phyloP scores from a whole-genome alignment of 2,113 vertebrate genomes.

The Cairina moschata region DNA sequence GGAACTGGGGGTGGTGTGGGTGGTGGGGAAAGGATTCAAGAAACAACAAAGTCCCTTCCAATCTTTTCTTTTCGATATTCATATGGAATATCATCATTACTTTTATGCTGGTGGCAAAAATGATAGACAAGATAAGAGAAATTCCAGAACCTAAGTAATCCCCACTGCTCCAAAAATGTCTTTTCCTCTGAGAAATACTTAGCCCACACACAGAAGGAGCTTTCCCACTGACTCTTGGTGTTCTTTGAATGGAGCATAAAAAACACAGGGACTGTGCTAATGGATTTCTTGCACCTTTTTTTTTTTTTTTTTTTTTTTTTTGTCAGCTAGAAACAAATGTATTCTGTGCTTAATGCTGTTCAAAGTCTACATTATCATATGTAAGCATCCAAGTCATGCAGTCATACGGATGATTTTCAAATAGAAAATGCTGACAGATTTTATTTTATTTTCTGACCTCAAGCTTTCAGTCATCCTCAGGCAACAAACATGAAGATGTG shows the following conservation, averaged over 20 bases:
- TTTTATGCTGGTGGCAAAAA: neutral
- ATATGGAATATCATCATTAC: neutral
- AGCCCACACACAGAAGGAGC: neutral
- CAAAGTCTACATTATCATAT: neutral
- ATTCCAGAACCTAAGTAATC: neutral
- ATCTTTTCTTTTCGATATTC: neutral
- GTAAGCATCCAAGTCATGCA: neutral
- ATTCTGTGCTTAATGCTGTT: neutral
- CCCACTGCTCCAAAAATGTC: rapidly evolving
- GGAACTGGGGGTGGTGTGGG: neutral
- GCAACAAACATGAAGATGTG: neutral
- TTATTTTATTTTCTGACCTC: neutral
- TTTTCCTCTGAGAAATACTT: neutral
- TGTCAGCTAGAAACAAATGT: neutral
- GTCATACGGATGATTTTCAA: neutral
- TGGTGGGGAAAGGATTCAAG: neutral
- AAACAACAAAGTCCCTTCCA: neutral
- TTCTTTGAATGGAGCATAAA: neutral
- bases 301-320: neutral
- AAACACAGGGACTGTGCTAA: neutral
- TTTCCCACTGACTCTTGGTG: neutral
- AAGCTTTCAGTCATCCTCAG: neutral
- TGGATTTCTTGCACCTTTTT: neutral
- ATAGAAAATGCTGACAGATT: neutral
- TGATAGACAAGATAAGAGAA: neutral